Conservation (phyloP, 2,113 vertebrate species). For the Halcyon senegalensis region DNA sequence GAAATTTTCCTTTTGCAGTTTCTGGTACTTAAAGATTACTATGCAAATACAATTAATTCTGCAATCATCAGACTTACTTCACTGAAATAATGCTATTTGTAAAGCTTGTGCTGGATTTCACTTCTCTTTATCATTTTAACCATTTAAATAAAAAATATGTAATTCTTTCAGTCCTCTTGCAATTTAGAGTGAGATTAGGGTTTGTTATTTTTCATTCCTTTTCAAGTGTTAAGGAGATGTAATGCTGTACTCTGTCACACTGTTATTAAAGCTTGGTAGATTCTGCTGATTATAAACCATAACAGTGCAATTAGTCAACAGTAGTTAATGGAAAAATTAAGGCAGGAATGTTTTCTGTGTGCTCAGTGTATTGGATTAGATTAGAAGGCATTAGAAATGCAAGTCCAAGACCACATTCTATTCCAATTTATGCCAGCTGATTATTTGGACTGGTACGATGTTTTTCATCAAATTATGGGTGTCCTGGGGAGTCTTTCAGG, state of each 20-base stretch:
- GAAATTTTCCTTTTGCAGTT: neutral
- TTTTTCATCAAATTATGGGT: neutral
- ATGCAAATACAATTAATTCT: constrained; percentile 39
- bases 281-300: neutral
- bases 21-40: constrained; percentile 3
- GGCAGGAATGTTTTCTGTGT: neutral
- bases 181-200: neutral
- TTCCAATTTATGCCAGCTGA: neutral
- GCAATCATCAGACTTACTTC: neutral
- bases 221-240: neutral
- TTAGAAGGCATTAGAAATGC: neutral
- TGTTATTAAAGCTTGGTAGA: neutral
- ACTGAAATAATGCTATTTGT: neutral
- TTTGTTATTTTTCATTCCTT: neutral
- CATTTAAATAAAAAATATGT: neutral
- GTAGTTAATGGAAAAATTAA: neutral
- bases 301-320: neutral
- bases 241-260: neutral
- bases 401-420: neutral
- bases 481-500: neutral
- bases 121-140: neutral
- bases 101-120: neutral
- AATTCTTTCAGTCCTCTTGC: neutral
- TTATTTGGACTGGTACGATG: neutral
- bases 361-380: neutral